Percentiles rank a stretch among this genome's conserved stretches.
phyloP scores from a whole-genome alignment of 2,113 vertebrate species.

The Alosa alosa region DNA sequence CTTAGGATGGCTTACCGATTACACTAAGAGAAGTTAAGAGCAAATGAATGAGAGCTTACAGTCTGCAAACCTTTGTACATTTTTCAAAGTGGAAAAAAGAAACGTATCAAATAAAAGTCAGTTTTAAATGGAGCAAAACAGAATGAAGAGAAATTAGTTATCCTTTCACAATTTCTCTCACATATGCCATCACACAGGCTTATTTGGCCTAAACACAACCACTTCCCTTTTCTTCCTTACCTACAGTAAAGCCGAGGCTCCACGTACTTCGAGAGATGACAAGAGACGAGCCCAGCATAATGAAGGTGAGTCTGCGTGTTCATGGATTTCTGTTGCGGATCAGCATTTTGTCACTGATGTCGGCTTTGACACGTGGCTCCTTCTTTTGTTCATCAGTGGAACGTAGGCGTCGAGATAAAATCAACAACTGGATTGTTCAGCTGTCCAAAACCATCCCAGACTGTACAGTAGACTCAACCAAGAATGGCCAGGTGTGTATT shows the following conservation, averaged over 20 bases:
- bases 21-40: too few species aligned
- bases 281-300: conserved; percentile 95
- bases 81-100: neutral
- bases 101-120: neutral
- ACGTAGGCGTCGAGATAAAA: conserved; percentile 89
- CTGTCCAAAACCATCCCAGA: conserved; percentile 94
- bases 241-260: conserved; percentile 84
- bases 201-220: neutral
- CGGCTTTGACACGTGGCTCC: neutral
- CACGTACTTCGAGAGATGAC: conserved; percentile 85
- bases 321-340: neutral
- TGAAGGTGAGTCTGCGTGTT: conserved; percentile 74
- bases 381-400: conserved; percentile 75
- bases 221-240: neutral
- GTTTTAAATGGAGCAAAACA: neutral
- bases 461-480: conserved; percentile 88
- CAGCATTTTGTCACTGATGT: neutral
- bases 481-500: conserved; percentile 82
- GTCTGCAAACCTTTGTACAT: neutral
- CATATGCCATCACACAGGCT: neutral
- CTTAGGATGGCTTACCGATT: too few species aligned
- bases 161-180: neutral
- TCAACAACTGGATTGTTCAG: conserved; percentile 97
- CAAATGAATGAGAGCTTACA: neutral
- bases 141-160: neutral